These are phyloP conservation scores for Phocoena sinus DNA, from an alignment of 2,113 vertebrate genomes.

Conservation along the genomic window DNA sequence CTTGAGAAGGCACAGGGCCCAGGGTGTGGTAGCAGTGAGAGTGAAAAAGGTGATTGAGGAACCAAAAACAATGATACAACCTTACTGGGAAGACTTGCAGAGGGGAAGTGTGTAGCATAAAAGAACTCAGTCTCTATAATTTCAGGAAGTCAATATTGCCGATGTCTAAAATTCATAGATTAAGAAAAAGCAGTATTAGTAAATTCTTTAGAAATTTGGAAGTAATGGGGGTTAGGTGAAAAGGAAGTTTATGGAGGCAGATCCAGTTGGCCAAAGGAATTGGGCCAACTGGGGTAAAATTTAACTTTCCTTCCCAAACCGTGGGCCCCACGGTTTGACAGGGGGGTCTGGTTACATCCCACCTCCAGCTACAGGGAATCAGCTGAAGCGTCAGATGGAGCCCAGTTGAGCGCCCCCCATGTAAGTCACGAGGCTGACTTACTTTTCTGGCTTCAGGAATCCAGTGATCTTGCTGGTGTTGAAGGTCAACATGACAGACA, in stretches of 20 bases:
- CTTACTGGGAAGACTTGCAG: background rate
- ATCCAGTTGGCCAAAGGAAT: background rate
- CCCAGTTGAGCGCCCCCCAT: accelerated
- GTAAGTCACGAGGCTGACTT: background rate
- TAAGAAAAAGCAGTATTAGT: background rate
- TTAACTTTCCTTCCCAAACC: background rate
- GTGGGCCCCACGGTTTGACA: background rate
- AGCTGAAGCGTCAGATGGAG: background rate
- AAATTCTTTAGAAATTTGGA: background rate
- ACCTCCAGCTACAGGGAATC: background rate
- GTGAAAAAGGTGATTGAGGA: background rate
- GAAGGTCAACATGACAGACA: background rate
- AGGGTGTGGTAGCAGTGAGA: background rate
- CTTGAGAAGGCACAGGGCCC: background rate
- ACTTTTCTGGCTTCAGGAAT: slow-evolving; percentile 56
- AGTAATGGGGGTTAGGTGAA: background rate
- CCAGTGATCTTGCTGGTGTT: slow-evolving; percentile 56
- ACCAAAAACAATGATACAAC: background rate
- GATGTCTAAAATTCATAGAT: background rate
- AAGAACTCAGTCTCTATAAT: background rate
- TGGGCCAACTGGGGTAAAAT: background rate
- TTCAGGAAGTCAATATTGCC: background rate
- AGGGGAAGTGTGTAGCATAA: background rate
- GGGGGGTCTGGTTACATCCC: background rate
- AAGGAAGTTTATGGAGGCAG: background rate